Conservation (phyloP, 2,888 invertebrate genomes). For the Xylophagus ater region DNA sequence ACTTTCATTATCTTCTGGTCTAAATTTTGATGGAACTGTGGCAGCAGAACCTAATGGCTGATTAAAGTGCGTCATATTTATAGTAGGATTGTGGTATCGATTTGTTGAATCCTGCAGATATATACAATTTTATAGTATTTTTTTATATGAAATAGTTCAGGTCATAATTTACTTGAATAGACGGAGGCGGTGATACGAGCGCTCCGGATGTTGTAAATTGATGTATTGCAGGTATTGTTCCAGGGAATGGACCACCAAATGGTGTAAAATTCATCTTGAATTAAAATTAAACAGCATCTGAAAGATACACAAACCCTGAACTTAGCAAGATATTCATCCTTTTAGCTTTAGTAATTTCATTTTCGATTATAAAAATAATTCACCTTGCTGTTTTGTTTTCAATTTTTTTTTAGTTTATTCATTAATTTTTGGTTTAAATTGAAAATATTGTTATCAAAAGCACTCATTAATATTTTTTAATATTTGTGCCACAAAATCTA, state of each 20-base stretch:
- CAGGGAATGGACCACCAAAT: constrained; percentile 69
- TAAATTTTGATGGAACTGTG: constrained; percentile 50
- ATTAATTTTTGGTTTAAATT: background rate
- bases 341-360: no score
- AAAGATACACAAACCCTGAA: background rate
- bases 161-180: constrained; percentile 26
- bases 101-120: constrained; percentile 21
- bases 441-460: no score
- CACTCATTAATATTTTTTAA: no score
- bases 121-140: constrained; percentile 16
- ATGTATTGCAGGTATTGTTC: constrained; percentile 67
- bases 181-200: constrained; percentile 49
- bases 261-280: constrained; percentile 72
- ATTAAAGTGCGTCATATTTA: constrained; percentile 43
- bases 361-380: no score
- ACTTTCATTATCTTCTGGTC: constrained; percentile 43
- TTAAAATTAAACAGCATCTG: constrained; percentile 8
- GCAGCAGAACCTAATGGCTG: constrained; percentile 38
- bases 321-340: background rate
- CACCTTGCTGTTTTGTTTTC: no score
- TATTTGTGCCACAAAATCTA: no score
- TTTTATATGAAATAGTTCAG: constrained; percentile 6
- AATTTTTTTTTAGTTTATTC: no score
- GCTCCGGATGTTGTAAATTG: constrained; percentile 57
- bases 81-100: constrained; percentile 32